Conservation (phyloP, 2,113 vertebrate species). For the Hemicordylus capensis region DNA sequence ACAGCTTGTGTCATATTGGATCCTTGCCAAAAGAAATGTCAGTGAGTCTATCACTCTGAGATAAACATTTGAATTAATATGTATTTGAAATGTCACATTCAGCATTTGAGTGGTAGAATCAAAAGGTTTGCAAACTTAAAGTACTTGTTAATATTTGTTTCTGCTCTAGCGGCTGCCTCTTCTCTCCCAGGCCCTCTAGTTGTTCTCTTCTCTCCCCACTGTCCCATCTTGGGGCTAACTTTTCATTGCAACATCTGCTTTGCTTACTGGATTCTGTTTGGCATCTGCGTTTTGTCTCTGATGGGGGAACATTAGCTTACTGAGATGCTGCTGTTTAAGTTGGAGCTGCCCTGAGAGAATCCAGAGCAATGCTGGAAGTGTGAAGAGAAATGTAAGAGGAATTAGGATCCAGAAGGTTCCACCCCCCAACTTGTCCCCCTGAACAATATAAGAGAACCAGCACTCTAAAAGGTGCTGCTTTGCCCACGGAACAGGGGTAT, state of each 20-base stretch:
- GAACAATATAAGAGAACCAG: too few relatives aligned
- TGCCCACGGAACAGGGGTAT: too few relatives aligned
- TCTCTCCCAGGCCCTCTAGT: background rate
- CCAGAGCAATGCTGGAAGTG: background rate
- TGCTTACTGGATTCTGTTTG: background rate
- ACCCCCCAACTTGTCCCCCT: too few relatives aligned
- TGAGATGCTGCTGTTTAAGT: background rate
- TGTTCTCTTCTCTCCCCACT: too few relatives aligned
- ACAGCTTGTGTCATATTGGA: background rate
- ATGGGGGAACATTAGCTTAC: background rate
- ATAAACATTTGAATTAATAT: background rate
- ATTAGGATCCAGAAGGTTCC: too few relatives aligned
- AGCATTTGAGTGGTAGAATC: background rate
- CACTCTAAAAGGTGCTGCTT: too few relatives aligned
- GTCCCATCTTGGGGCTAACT: too few relatives aligned
- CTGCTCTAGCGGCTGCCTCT: background rate
- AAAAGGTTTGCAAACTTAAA: background rate
- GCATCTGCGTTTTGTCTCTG: background rate
- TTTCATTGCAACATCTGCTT: background rate
- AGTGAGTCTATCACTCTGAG: background rate
- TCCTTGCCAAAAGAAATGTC: background rate
- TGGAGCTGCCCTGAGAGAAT: background rate
- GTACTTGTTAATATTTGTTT: background rate
- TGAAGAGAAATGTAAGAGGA: too few relatives aligned
- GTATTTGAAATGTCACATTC: background rate